Evolutionary conservation across 2,113 vertebrate species (phyloP), one percentile per base, ranked within the genome.

Genomic region (Cryptotis parvus): DNA sequence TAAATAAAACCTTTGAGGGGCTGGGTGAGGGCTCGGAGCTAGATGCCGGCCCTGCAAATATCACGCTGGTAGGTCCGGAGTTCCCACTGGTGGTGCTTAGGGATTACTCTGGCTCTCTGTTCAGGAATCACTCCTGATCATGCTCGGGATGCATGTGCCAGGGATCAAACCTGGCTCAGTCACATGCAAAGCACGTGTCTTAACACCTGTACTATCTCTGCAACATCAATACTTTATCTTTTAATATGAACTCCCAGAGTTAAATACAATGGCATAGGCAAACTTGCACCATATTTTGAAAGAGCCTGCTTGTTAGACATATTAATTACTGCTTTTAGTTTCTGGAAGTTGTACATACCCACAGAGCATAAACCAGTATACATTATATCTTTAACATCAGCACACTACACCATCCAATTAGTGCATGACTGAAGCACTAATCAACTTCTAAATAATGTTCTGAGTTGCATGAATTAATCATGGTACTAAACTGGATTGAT

Each of bases 391-490:
- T 72, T 61, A 89, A 79, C 33, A 83, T 91, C n/a, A 88, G 27
- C 55, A 90, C 29, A 35, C 16, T 69, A 9, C 0, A 75, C 35
- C 39, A 95, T 29, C 45, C 76, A 4, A 27, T 65, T 29, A 61
- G 74, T 39, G 66, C 91, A 76, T 41, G 1, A 65, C 8, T 76
- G 20, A 90, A 26, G 27, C 29, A 66, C 29, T 89, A 43, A 29
- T 70, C 14, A 91, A 87, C 14, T 43, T 90, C 20, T 65, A 82
- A 75, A 73, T 79, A 83, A 93, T 80, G 20, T 88, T 90, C 27
- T 90, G 27, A 63, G 43, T 29, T 65, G 29, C 41, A 87, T 58
- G 63, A 80, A 61, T 76, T 65, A 82, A 91, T n/a, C 29, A 79
- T 16, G 20, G 45, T 63, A 84, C 45, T 87, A 91, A 84, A 90